These are phyloP conservation scores for Tetrapedia diversipes DNA, from an alignment of 2,888 invertebrate genomes.

Conservation along the genomic window DNA sequence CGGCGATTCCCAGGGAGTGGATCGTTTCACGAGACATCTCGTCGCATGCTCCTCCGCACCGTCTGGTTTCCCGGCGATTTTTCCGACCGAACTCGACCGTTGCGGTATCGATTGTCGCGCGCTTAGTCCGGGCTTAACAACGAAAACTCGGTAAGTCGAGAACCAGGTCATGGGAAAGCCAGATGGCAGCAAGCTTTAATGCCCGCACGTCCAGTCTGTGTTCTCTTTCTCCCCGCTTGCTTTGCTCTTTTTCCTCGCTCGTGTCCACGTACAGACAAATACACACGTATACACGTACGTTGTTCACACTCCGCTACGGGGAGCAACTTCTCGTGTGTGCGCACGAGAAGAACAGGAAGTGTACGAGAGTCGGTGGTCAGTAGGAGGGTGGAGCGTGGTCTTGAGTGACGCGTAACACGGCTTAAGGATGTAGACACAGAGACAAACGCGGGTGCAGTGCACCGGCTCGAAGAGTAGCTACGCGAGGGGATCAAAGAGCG, in stretches of 20 bases:
- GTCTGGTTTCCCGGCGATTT: slow-evolving; percentile 28
- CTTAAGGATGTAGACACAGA: slow-evolving; percentile 63
- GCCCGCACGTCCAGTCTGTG: slow-evolving; percentile 30
- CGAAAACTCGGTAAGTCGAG: slow-evolving; percentile 67
- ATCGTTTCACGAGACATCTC: not conserved
- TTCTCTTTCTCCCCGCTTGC: slow-evolving; percentile 13
- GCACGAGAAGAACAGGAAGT: slow-evolving; percentile 41
- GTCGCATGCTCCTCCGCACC: not conserved
- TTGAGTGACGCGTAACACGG: slow-evolving; percentile 66
- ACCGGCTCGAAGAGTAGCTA: slow-evolving; percentile 17
- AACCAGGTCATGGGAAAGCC: slow-evolving; percentile 66
- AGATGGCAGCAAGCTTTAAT: slow-evolving; percentile 64
- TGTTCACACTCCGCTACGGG: slow-evolving; percentile 3
- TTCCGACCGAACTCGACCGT: slow-evolving; percentile 22
- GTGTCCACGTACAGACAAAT: not conserved
- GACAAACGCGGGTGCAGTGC: slow-evolving; percentile 36
- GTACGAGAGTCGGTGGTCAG: slow-evolving; percentile 58
- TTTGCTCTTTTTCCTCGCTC: slow-evolving; percentile 4
- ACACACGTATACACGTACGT: too few relatives aligned
- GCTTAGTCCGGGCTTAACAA: slow-evolving; percentile 61
- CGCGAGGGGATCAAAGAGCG: not conserved
- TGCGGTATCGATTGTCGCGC: slow-evolving; percentile 60
- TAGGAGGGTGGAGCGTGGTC: slow-evolving; percentile 57
- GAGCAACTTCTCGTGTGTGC: too few relatives aligned
- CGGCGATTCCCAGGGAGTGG: slow-evolving; percentile 11